A percentile compares a stretch with the other conserved stretches of the same genome.
Evolutionary conservation across 2,797 vertebrate genomes (phyloP).

Genomic region (Pelobates cultripes): DNA sequence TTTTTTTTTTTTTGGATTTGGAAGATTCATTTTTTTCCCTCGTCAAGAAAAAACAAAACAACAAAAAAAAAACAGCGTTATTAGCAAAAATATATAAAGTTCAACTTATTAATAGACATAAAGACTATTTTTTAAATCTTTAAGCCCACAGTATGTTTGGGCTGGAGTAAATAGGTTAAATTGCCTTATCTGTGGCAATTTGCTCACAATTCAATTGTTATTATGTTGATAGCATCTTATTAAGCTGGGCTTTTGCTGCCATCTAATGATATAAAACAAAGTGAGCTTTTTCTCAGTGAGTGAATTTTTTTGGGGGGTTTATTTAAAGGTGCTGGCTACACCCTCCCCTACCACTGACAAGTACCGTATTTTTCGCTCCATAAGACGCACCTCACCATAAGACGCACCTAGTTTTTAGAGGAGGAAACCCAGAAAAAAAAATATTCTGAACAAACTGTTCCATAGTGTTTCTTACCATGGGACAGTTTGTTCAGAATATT

Average conservation of each 20-base stretch:
- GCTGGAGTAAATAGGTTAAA: neutral
- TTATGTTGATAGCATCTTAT: constrained; percentile 28
- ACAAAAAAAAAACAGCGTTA: neutral
- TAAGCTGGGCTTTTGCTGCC: constrained; percentile 47
- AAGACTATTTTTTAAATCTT: neutral
- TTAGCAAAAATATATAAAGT: neutral
- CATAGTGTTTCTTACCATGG: too few species aligned
- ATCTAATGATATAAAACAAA: constrained; percentile 46
- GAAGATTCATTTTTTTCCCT: neutral
- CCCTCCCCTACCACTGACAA: neutral
- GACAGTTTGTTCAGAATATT: too few species aligned
- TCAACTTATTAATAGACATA: neutral
- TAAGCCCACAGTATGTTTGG: neutral
- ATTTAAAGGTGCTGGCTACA: neutral
- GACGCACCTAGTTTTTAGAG: too few species aligned
- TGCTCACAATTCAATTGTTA: constrained; percentile 11
- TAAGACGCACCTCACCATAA: too few species aligned
- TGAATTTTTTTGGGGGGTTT: neutral
- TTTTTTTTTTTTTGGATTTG: neutral
- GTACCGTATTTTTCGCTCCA: too few species aligned
- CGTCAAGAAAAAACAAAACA: neutral
- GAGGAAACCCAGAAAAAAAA: too few species aligned
- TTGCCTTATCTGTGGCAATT: neutral
- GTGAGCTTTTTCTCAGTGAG: neutral
- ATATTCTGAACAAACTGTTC: too few species aligned